Evolutionary conservation across 2,113 vertebrate species (phyloP).

Genomic region (Calidris pugnax): DNA sequence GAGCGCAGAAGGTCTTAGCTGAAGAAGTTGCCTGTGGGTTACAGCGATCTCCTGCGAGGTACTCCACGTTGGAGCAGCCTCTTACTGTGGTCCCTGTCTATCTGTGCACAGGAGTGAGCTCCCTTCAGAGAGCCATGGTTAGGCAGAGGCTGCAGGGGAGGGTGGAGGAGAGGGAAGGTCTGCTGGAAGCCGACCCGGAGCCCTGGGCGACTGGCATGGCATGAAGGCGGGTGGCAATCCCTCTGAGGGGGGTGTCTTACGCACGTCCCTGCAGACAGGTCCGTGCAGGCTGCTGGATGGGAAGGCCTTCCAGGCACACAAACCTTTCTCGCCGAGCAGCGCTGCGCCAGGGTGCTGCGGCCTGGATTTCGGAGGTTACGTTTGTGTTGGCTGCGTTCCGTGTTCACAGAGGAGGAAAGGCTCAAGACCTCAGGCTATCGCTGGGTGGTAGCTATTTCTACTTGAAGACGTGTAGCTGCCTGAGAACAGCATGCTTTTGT

Average conservation of each 20-base stretch:
- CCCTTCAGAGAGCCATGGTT: not conserved
- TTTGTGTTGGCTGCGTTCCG: conserved; percentile 57
- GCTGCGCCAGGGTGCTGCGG: not conserved
- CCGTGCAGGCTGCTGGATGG: conserved; percentile 10
- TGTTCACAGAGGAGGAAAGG: conserved; percentile 28
- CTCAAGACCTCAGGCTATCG: conserved; percentile 33
- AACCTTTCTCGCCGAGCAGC: not conserved
- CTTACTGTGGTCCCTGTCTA: not conserved
- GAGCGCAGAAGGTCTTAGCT: not conserved
- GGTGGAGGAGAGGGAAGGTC: not conserved
- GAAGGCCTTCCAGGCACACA: conserved; percentile 28
- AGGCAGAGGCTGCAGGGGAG: not conserved
- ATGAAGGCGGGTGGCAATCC: not conserved
- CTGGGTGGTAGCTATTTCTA: conserved; percentile 61
- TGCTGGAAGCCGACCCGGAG: not conserved
- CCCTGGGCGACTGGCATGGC: not conserved
- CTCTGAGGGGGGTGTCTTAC: not conserved
- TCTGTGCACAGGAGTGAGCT: not conserved
- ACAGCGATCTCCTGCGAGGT: not conserved
- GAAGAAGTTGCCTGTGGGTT: not conserved
- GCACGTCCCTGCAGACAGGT: not conserved
- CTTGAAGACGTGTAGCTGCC: conserved; percentile 47
- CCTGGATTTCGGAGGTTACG: not conserved
- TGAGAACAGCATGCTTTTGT: conserved; percentile 52
- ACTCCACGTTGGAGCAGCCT: no score